These are phyloP conservation scores for Dascillus cervinus DNA, from an alignment of 2,888 invertebrate species.

Conservation along the genomic window DNA sequence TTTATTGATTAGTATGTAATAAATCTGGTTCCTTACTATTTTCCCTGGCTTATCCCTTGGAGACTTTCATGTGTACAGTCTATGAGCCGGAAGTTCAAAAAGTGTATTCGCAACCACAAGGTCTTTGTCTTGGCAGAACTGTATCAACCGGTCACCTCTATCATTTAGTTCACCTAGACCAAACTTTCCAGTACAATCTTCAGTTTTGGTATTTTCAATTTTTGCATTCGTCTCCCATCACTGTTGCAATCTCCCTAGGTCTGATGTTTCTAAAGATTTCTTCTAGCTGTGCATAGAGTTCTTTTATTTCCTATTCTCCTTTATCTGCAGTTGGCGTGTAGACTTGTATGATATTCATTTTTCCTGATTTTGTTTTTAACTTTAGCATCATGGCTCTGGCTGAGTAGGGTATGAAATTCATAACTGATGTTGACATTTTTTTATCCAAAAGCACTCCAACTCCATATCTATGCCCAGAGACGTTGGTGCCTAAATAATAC, in stretches of 20 bases:
- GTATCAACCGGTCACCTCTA: constrained; percentile 2
- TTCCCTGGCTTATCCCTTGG: too few species aligned
- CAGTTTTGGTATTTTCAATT: constrained; percentile 2
- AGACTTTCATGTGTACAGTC: constrained; percentile 22
- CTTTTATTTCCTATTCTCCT: too few species aligned
- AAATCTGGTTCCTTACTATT: too few species aligned
- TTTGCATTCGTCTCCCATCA: constrained; percentile 3
- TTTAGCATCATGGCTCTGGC: constrained; percentile 2
- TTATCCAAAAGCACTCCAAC: constrained; percentile 2
- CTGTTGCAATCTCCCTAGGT: neutral
- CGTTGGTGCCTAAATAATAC: neutral
- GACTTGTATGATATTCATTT: constrained; percentile 1
- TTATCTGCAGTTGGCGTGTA: constrained; percentile 1
- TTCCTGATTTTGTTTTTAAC: neutral
- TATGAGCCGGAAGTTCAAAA: constrained; percentile 16
- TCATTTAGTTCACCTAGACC: constrained; percentile 14
- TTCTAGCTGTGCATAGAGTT: neutral
- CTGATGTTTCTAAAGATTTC: constrained; percentile 1
- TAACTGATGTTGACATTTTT: neutral
- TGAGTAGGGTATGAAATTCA: constrained; percentile 6
- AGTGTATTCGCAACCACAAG: constrained; percentile 20
- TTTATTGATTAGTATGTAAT: too few species aligned
- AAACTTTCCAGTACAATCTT: constrained; percentile 9
- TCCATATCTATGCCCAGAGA: neutral
- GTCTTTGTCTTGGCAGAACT: constrained; percentile 19